A percentile compares a stretch with the other conserved stretches of the same genome.
Conservation (phyloP, 2,113 vertebrate species). For the Isurus oxyrinchus region DNA sequence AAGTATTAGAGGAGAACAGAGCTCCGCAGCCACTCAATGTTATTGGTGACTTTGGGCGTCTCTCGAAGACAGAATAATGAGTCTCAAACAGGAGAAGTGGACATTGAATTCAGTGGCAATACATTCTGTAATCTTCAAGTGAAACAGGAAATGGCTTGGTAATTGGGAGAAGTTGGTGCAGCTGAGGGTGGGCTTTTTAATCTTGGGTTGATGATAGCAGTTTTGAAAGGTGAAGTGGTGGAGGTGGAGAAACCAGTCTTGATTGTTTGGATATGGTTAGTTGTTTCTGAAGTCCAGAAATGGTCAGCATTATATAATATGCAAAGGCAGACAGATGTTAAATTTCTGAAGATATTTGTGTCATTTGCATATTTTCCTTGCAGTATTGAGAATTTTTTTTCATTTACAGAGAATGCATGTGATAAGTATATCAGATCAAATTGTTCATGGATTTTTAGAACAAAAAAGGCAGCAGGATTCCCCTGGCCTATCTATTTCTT, state of each 20-base stretch:
- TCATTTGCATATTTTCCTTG: constrained; percentile 47
- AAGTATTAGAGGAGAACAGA: not conserved
- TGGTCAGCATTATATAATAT: not conserved
- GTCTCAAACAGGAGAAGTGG: not conserved
- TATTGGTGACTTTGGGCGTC: not conserved
- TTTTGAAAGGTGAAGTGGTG: not conserved
- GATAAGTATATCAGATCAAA: constrained; percentile 71
- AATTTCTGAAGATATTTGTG: constrained; percentile 50
- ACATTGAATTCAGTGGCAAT: not conserved
- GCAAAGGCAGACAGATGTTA: constrained; percentile 47
- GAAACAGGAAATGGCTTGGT: not conserved
- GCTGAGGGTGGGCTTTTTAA: not conserved
- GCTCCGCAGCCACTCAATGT: not conserved
- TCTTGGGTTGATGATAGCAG: not conserved
- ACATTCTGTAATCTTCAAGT: not conserved
- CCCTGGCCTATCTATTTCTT: constrained; percentile 50
- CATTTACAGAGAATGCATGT: constrained; percentile 53
- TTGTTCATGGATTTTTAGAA: constrained; percentile 60
- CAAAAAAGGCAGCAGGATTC: constrained; percentile 47
- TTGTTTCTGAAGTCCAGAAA: not conserved
- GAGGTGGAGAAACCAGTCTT: not conserved
- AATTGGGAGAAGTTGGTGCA: not conserved
- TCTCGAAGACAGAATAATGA: not conserved
- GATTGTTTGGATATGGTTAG: not conserved
- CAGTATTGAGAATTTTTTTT: constrained; percentile 52